Base-by-base conservation (phyloP, 2,888 invertebrate genomes). In the Chalcosyrphus nemorum region DNA sequence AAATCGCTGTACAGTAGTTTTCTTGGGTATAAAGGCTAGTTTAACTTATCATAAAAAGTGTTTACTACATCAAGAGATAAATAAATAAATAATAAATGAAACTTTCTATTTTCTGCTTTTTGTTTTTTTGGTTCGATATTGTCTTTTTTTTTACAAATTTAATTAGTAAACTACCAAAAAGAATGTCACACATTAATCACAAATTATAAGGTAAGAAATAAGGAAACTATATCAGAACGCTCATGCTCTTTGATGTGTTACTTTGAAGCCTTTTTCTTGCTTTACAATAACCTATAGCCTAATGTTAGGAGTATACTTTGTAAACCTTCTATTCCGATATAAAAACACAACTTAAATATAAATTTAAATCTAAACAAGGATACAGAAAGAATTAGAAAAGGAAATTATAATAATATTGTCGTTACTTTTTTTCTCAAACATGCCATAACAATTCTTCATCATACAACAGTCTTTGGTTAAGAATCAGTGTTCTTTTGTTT, bases 391-490 rank as follows among this genome's bases (percentile, higher is more conserved):
- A 15, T 24, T 47, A 29, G 11, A 41, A 7, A 15, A 41, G 6
- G 13, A n/a, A 29, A 24, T n/a, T n/a, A 38, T 38, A 9, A 32
- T 29, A 56, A 41, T 29, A 56, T 71, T 57, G 17, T 43, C 50
- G 11, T 54, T 5, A 21, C 19, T 35, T 29, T 17, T 24, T n/a
- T n/a, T n/a, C n/a, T n/a, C n/a, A n/a, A n/a, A n/a, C 47, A 56
- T 45, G 54, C 57, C 24, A 38, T 4, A 38, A 52, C 45, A 45
- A 21, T 41, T 50, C 15, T 61, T 68, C 41, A 32, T 43, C 35
- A 35, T 77, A 63, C 56, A 82, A 82, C 68, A 84, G 82, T 84
- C 82, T 84, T 84, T 84, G 82, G 82, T 74, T 63, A 68, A 68
- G 68, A 71, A 52, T 72, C 52, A 9, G 45, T 65, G 57, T 68